phyloP scores from a whole-genome alignment of 2,888 invertebrate species.

The Onthophagus sagittarius region DNA sequence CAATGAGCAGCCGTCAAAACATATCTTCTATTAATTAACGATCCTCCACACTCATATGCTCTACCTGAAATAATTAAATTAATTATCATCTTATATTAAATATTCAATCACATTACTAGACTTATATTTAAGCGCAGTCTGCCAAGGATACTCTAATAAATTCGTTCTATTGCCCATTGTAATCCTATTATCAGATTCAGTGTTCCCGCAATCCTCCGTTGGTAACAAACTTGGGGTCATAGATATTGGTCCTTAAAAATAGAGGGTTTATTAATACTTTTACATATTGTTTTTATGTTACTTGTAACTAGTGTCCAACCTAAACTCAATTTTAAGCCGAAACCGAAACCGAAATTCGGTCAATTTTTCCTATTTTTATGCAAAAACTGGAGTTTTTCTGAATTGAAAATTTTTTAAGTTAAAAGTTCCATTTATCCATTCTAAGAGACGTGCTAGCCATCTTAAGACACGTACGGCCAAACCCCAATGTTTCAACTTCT shows the following conservation, averaged over 20 bases:
- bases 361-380: too few relatives aligned
- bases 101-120: conserved; percentile 22
- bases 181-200: conserved; percentile 40
- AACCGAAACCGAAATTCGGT: too few relatives aligned
- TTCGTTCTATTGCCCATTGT: conserved; percentile 57
- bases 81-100: background rate
- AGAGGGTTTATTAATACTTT: too few relatives aligned
- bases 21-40: conserved; percentile 51
- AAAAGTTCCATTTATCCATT: too few relatives aligned
- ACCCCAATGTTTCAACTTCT: too few relatives aligned
- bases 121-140: conserved; percentile 63
- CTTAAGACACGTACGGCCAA: too few relatives aligned
- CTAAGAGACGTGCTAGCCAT: too few relatives aligned
- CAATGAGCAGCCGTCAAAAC: conserved; percentile 62
- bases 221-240: conserved; percentile 30
- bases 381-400: too few relatives aligned
- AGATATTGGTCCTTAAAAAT: conserved; percentile 16
- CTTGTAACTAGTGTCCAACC: too few relatives aligned
- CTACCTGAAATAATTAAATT: conserved; percentile 24
- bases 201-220: conserved; percentile 54
- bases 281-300: too few relatives aligned
- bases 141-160: conserved; percentile 70
- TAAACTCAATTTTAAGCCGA: too few relatives aligned
- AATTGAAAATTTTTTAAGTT: too few relatives aligned
- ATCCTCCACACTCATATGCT: conserved; percentile 47